A percentile compares a stretch with the other conserved stretches of the same genome.
These are phyloP conservation scores for Carettochelys insculpta DNA, from an alignment of 2,113 vertebrate genomes.

Conservation along the genomic window DNA sequence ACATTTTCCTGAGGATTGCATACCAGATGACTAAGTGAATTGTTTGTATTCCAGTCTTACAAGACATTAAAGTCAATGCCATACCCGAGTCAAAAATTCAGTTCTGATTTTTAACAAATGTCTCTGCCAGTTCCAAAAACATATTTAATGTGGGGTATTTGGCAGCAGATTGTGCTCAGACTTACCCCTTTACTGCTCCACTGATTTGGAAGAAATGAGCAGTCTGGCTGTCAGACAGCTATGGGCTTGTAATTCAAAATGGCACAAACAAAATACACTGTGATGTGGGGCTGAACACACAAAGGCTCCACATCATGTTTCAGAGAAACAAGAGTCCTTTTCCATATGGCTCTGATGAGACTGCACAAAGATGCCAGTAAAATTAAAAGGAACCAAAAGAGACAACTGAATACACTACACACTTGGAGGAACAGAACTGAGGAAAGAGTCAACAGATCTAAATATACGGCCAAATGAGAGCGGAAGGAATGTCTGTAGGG, in stretches of 20 bases:
- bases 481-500: neutral
- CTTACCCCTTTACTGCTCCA: neutral
- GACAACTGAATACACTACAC: neutral
- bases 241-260: neutral
- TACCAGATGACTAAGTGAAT: neutral
- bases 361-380: neutral
- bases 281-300: neutral
- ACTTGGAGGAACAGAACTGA: neutral
- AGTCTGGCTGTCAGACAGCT: neutral
- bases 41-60: neutral
- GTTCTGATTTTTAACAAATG: neutral
- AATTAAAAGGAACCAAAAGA: too few species aligned
- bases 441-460: neutral
- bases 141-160: neutral
- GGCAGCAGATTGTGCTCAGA: fast-evolving
- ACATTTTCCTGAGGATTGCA: neutral
- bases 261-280: neutral
- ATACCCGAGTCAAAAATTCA: neutral
- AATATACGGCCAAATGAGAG: neutral
- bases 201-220: neutral
- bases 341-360: neutral
- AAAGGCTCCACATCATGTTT: neutral
- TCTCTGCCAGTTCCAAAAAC: neutral
- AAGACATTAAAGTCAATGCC: neutral
- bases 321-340: neutral